Evolutionary conservation across 2,888 invertebrate species (phyloP), one percentile per base, ranked within the genome.

Genomic region (Pantelozetes paolii): DNA sequence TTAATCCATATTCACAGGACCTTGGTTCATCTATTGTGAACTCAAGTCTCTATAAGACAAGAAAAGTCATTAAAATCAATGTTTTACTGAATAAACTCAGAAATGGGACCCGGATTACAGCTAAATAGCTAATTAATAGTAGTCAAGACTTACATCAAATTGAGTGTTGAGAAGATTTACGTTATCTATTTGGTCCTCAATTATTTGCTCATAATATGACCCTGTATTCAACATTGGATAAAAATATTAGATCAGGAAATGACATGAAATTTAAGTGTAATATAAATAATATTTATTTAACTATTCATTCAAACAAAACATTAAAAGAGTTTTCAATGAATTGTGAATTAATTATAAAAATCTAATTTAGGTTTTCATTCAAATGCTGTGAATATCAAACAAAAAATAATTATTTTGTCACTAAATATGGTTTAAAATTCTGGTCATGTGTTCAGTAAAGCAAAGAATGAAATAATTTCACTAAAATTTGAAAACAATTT

Each of bases 1-100:
- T 90, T 48, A 88, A 87, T 20, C 90, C 93, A 18, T 90, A 91
- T 0, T 90, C 88, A 82, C 89, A 89, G 0, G 91, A 89, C 81
- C 91, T 92, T 74, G 86, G 82, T 78, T 88, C 87, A 80, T 89
- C 82, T 76, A 88, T 84, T 45, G 87, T 86, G 77, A 87, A 86
- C 77, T 88, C 86, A 78, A 94, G 88, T 85, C 90, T 91, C 90
- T 93, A 78, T 71, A n/a, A 20, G 15, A 45, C 1, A 18, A 69
- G 11, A 45, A 23, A 36, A 23, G n/a, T 20, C 20, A 20, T 40
- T 40, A 13, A 2, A 18, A 40, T 42, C 36, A 36, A 20, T 67
- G 20, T 30, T 40, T 62, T 32, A 28, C 30, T 62, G 20, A 57
- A 57, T 26, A 13, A 20, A 20, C 5, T 57, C 8, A 8, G 26